Percentiles rank a stretch among this genome's conserved stretches.
These are phyloP conservation scores for Catamblyrhynchus diadema DNA, from an alignment of 2,797 vertebrate genomes.

Conservation along the genomic window DNA sequence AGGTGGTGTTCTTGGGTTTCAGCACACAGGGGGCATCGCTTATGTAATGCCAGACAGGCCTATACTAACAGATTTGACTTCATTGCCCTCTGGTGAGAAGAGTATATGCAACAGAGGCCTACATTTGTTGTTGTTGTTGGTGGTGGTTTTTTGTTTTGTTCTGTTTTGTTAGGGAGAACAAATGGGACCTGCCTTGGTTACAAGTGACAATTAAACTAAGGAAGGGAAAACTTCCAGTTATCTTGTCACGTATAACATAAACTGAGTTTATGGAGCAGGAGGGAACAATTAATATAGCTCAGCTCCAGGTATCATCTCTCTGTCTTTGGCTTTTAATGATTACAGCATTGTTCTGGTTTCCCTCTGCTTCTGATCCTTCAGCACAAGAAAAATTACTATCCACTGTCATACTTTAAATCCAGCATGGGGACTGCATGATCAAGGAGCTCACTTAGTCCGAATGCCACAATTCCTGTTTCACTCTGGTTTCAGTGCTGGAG, in stretches of 20 bases:
- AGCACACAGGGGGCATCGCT: not conserved
- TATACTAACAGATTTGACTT: not conserved
- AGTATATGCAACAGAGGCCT: not conserved
- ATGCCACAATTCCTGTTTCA: not conserved
- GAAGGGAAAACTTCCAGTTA: not conserved
- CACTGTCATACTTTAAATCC: not conserved
- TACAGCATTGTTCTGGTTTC: not conserved
- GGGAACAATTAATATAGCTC: not conserved
- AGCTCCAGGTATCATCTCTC: not conserved
- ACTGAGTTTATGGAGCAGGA: not conserved
- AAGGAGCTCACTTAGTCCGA: not conserved
- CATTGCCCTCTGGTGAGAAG: conserved; percentile 56
- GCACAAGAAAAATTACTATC: not conserved
- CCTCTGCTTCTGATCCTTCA: not conserved
- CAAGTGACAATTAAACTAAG: not conserved
- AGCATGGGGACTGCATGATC: not conserved
- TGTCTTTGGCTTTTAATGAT: not conserved
- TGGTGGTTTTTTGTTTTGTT: not conserved
- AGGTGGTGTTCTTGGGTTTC: conserved; percentile 1
- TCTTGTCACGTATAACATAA: not conserved
- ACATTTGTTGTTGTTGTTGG: not conserved
- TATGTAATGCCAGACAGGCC: not conserved
- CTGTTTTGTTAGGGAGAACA: not conserved
- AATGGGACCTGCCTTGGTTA: not conserved
- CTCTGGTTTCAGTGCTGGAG: not conserved